Conservation (phyloP, 1,140 invertebrate genomes). For the Epicauta chinensis region DNA sequence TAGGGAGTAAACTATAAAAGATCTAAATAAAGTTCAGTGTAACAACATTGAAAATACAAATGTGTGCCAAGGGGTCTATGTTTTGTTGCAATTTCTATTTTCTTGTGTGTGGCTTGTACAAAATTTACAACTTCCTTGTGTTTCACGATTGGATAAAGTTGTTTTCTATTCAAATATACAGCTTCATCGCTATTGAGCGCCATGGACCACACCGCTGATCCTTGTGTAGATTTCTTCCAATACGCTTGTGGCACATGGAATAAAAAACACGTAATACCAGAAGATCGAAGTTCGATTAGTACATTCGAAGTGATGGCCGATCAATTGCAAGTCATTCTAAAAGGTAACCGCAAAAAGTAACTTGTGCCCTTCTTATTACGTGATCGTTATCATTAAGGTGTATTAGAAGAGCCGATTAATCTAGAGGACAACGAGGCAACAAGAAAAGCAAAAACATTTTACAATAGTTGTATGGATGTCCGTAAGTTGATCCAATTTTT, state of each 20-base stretch:
- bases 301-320: constrained; percentile 83
- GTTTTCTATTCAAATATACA: constrained; percentile 40
- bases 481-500: constrained; percentile 55
- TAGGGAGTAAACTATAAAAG: too few species aligned
- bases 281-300: constrained; percentile 78
- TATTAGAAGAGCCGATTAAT: constrained; percentile 64
- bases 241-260: constrained; percentile 89
- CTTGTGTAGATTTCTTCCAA: constrained; percentile 85
- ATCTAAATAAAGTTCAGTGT: too few species aligned
- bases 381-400: constrained; percentile 40
- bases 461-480: constrained; percentile 80
- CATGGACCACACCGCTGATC: constrained; percentile 74
- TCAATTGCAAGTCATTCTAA: constrained; percentile 77
- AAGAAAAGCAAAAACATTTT: constrained; percentile 76
- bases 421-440: constrained; percentile 63
- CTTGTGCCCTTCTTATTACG: neutral
- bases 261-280: constrained; percentile 80
- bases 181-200: constrained; percentile 76
- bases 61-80: too few species aligned
- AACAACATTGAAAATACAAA: too few species aligned
- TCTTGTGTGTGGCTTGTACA: too few species aligned
- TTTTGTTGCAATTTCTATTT: too few species aligned
- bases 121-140: too few species aligned
- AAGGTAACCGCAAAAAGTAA: constrained; percentile 44
- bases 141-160: too few species aligned